Evolutionary conservation across 2,797 vertebrate species (phyloP).

Genomic region (Astyanax mexicanus): DNA sequence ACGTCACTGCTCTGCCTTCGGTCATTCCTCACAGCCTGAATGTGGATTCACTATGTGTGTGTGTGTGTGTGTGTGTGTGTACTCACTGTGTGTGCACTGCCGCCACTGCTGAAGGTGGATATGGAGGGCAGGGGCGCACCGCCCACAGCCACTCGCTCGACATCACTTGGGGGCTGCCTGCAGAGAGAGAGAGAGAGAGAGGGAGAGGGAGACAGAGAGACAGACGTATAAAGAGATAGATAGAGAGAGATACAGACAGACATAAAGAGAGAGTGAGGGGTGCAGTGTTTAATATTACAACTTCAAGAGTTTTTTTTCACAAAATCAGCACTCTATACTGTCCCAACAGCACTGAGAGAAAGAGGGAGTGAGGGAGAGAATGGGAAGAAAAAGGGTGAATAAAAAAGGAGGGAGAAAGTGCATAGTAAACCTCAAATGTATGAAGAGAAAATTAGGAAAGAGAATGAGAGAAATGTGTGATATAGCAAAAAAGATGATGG

Average conservation of each 20-base stretch:
- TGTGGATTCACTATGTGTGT: neutral
- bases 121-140: constrained; percentile 93
- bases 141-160: constrained; percentile 92
- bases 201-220: neutral
- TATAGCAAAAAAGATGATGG: neutral
- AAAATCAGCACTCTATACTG: too few species aligned
- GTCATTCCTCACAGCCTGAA: neutral
- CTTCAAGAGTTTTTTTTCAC: too few species aligned
- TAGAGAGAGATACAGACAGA: neutral
- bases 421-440: too few species aligned
- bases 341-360: neutral
- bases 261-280: constrained; percentile 31
- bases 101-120: constrained; percentile 90
- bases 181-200: constrained; percentile 45
- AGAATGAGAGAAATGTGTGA: neutral
- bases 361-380: neutral
- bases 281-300: too few species aligned
- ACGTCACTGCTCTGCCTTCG: neutral
- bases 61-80: neutral
- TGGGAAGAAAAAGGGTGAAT: constrained; percentile 17
- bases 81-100: constrained; percentile 74
- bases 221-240: too few species aligned
- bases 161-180: constrained; percentile 93
- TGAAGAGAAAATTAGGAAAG: too few species aligned
- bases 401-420: neutral